Evolutionary conservation across 2,888 invertebrate species (phyloP).

Genomic region (Hyposoter dolosus): DNA sequence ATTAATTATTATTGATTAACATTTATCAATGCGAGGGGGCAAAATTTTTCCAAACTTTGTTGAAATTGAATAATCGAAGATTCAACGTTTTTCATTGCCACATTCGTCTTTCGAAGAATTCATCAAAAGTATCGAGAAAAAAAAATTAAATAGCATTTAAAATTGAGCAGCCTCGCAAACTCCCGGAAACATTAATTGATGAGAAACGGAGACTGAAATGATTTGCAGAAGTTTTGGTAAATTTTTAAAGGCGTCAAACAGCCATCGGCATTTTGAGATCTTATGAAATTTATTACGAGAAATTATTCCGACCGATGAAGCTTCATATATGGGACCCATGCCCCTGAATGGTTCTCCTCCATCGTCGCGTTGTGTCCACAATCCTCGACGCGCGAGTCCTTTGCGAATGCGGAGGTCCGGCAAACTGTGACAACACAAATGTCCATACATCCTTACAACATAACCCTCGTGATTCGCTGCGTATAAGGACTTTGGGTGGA

Average conservation of each 20-base stretch:
- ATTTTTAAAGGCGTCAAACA: background rate
- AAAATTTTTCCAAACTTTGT: too few relatives aligned
- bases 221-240: background rate
- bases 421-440: slow-evolving; percentile 46
- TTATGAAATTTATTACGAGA: slow-evolving; percentile 12
- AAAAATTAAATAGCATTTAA: too few relatives aligned
- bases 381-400: slow-evolving; percentile 25
- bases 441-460: slow-evolving; percentile 56
- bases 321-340: slow-evolving; percentile 1
- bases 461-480: slow-evolving; percentile 14
- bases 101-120: too few relatives aligned
- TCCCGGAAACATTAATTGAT: too few relatives aligned
- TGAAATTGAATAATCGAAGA: too few relatives aligned
- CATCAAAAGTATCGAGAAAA: too few relatives aligned
- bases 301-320: background rate
- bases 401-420: slow-evolving; percentile 9
- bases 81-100: too few relatives aligned
- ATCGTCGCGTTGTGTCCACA: slow-evolving; percentile 3
- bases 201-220: background rate
- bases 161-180: too few relatives aligned
- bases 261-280: slow-evolving; percentile 11
- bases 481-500: slow-evolving; percentile 36
- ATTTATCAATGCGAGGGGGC: background rate
- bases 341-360: slow-evolving; percentile 22
- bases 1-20: background rate